Conservation (phyloP, 2,113 vertebrate genomes). For the Prionailurus bengalensis region DNA sequence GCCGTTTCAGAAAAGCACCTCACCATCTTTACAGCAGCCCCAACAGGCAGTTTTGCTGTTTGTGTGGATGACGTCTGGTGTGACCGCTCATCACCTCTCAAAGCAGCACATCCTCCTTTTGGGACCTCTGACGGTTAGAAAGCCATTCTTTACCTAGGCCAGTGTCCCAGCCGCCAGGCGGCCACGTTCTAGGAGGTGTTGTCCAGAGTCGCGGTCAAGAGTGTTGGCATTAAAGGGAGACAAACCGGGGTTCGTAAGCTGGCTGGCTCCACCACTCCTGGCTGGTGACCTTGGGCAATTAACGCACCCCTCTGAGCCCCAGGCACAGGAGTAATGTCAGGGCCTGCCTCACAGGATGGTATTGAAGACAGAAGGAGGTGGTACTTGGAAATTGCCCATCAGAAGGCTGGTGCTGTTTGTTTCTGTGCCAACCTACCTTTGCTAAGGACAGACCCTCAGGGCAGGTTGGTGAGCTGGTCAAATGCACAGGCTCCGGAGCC, state of each 20-base stretch:
- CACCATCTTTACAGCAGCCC: neutral
- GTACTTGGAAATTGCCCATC: fast-evolving
- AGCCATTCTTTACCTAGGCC: neutral
- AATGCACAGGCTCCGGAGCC: neutral
- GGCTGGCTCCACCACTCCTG: neutral
- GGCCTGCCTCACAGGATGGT: neutral
- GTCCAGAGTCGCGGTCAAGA: neutral
- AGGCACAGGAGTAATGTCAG: neutral
- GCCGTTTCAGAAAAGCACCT: neutral
- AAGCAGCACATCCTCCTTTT: no score
- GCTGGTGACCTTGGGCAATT: neutral
- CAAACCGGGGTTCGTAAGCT: neutral
- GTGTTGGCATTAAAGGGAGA: neutral
- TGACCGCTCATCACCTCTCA: neutral
- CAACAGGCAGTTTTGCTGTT: neutral
- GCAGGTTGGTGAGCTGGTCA: no score
- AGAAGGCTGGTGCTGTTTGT: neutral
- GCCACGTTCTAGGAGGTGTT: neutral
- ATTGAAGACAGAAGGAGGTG: neutral
- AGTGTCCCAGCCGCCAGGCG: neutral
- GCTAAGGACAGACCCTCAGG: neutral
- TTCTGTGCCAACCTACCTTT: neutral
- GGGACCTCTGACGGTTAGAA: neutral
- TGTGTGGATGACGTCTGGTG: neutral
- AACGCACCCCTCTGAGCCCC: neutral